Percentiles rank a stretch among this genome's conserved stretches.
Conservation (phyloP, 2,113 vertebrate species). For the Aphyosemion australe region DNA sequence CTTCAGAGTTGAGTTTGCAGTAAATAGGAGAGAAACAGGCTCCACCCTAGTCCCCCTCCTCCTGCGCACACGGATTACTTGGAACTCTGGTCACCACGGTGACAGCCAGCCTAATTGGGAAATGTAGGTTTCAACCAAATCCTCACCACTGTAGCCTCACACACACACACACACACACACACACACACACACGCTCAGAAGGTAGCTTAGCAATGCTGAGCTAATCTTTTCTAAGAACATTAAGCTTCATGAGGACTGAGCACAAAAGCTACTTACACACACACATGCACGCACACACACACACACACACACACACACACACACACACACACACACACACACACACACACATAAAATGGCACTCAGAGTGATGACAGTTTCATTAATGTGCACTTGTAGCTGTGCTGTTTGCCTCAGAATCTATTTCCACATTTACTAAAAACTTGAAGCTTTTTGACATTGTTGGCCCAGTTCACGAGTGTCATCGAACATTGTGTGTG, state of each 20-base stretch:
- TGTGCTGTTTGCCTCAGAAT: background rate
- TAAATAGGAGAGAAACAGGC: conserved; percentile 42
- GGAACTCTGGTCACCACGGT: conserved; percentile 44
- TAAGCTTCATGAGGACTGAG: conserved; percentile 76
- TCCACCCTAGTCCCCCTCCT: conserved; percentile 22
- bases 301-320: conserved; percentile 28
- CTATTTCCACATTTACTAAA: background rate
- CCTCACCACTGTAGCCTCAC: conserved; percentile 40
- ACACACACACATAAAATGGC: background rate
- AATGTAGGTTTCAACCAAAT: conserved; percentile 72
- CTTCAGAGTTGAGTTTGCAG: conserved; percentile 20
- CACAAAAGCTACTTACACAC: conserved; percentile 74
- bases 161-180: conserved; percentile 23
- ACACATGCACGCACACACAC: conserved; percentile 25
- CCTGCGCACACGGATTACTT: conserved; percentile 57
- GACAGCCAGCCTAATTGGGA: conserved; percentile 68
- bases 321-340: conserved; percentile 7
- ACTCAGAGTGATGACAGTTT: conserved; percentile 21
- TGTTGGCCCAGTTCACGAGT: background rate
- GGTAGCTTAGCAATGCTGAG: conserved; percentile 63
- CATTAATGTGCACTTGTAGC: conserved; percentile 7
- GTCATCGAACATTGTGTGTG: conserved; percentile 6
- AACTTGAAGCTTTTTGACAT: background rate
- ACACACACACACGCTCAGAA: conserved; percentile 28
- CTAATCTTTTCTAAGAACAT: conserved; percentile 80